Evolutionary conservation across 2,113 vertebrate genomes (phyloP), one percentile per base, ranked within the genome.

Genomic region (Craseonycteris thonglongyai): DNA sequence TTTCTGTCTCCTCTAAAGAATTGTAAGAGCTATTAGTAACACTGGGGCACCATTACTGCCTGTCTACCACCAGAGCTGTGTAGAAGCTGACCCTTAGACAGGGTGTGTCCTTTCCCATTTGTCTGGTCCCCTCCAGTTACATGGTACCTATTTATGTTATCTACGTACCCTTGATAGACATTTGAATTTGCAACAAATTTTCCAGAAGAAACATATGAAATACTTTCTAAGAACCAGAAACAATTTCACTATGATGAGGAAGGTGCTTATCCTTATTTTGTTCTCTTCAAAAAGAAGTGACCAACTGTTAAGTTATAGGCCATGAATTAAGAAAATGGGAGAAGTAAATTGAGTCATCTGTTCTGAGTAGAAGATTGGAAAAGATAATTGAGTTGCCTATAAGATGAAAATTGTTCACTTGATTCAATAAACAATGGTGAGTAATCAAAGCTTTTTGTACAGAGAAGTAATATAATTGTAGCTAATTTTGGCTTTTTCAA

Each of bases 401-500:
- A 78, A 81, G 30, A 33, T 80, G 56, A 88, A 95, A 92, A 82
- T 61, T 65, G 7, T 84, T 51, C 21, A 78, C 80, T 93, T 69
- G 54, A 82, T 47, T 94, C 74, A 59, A 68, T 75, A 93, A 94
- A 95, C 49, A 82, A 45, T 30, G 30, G 28, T 12, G 14, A 58
- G 38, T 45, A 90, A 85, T 21, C 1, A 3, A 66, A 88, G 12
- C 15, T 26, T 79, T 94, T 51, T 91, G 12, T 49, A 93, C 3
- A 83, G n/a, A 87, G 22, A 7, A 96, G 11, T 56, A 40, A 94
- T 72, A 68, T 1, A 24, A 74, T 45, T 51, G 33, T 19, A 79
- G 58, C 38, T 86, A 69, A 83, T 79, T 94, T 69, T 59, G 78
- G 42, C 45, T 93, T 91, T 94, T 92, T 80, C 35, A 88, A 90